Evolutionary conservation across 2,113 vertebrate species (phyloP).

Genomic region (Bubo bubo): DNA sequence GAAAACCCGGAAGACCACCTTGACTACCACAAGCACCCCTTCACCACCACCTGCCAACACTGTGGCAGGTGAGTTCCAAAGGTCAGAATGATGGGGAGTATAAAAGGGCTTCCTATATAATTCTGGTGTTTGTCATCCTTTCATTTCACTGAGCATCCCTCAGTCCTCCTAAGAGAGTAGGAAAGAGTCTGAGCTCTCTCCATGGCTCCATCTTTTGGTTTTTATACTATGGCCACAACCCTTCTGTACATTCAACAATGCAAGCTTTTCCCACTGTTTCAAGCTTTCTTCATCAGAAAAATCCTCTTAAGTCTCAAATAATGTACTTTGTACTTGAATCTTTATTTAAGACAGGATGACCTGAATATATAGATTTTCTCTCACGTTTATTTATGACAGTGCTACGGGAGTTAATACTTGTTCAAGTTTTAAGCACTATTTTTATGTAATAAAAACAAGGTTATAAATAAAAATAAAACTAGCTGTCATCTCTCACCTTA

Average conservation of each 20-base stretch:
- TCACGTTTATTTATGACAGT: conserved; percentile 46
- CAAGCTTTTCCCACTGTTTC: neutral
- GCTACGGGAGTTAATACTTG: neutral
- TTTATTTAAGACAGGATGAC: conserved; percentile 42
- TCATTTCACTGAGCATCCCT: neutral
- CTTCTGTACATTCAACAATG: neutral
- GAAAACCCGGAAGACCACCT: neutral
- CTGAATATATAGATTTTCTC: conserved; percentile 52
- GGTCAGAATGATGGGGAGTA: neutral
- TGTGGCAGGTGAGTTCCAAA: neutral
- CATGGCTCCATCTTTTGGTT: neutral
- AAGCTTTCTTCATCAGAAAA: neutral
- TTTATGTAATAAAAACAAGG: conserved; percentile 19
- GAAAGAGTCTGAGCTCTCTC: neutral
- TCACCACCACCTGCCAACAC: neutral
- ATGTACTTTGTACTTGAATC: conserved; percentile 14
- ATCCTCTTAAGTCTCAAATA: neutral
- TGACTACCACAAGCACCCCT: neutral
- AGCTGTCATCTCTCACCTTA: conserved; percentile 14
- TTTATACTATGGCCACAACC: neutral
- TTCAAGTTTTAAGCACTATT: conserved; percentile 28
- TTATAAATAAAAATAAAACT: conserved; percentile 43
- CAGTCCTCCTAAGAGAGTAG: neutral
- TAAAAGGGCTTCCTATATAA: neutral
- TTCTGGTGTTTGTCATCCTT: neutral